Evolutionary conservation across 2,797 vertebrate species (phyloP), one percentile per base, ranked within the genome.

Genomic region (Xiphorhynchus erythropygius): DNA sequence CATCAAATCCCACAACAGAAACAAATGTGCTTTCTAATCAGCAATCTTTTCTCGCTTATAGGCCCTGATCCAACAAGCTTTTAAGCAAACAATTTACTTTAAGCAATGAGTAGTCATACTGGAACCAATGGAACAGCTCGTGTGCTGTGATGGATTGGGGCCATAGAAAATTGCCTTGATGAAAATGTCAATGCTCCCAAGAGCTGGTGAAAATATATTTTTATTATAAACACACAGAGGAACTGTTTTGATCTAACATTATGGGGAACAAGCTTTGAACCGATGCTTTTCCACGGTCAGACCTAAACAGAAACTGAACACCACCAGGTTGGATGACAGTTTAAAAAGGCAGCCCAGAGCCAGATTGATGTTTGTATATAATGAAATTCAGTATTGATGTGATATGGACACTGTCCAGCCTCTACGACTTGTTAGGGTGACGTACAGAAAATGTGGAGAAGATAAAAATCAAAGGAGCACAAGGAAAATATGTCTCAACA

Each of bases 231-330:
- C 97, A 97, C 93, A 76, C 71, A 57, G 96, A 96, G 91, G 93
- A 94, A 95, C 93, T 96, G 93, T 97, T 97, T 97, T 97, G 96
- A 97, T 95, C 97, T 97, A 96, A 93, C 96, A 95, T 97, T 97
- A 97, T 96, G 86, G 87, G 91, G 92, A 97, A 94, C 96, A 96
- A 95, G 94, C 97, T 97, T 97, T 97, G 94, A 97, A 97, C 91
- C 73, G 18, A 90, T 94, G 94, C 96, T 96, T 97, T 97, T 96
- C 96, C 95, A 97, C 57, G 57, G 94, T 96, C 89, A 95, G 93
- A 97, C 86, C 95, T 96, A 96, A 97, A 96, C 94, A 96, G 94
- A 97, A 97, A 97, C 70, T 94, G 91, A 97, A 97, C 85, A 97
- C 96, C 91, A 6, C 86, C 77, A 92, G 95, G 93, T 89, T 97